These are phyloP conservation scores for Drosophila neutralis DNA, from an alignment of 2,888 invertebrate genomes.

Conservation along the genomic window DNA sequence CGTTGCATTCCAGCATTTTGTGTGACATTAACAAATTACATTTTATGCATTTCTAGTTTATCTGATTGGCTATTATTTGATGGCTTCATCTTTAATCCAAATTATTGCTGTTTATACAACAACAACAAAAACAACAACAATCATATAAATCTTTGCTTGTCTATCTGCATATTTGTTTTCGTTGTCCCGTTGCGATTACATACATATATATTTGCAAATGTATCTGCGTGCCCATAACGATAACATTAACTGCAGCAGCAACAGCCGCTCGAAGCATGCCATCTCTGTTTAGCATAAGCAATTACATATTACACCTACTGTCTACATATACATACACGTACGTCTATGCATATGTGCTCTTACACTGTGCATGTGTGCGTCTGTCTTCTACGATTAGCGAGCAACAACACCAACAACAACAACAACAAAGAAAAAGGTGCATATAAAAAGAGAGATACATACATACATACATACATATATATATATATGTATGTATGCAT, in stretches of 20 bases:
- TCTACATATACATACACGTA: conserved; percentile 5
- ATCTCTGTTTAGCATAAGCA: conserved; percentile 35
- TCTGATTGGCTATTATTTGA: conserved; percentile 2
- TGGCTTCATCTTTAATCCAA: conserved; percentile 8
- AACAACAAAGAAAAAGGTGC: conserved; percentile 39
- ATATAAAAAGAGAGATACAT: conserved; percentile 33
- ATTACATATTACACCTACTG: conserved; percentile 19
- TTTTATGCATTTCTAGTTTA: conserved; percentile 10
- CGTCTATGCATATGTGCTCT: conserved; percentile 26
- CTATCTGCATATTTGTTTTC: conserved; percentile 16
- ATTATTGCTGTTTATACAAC: neutral
- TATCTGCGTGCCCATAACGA: conserved; percentile 15
- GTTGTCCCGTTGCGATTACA: conserved; percentile 15
- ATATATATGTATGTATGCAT: neutral
- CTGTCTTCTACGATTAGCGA: conserved; percentile 7
- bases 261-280: conserved; percentile 32
- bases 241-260: conserved; percentile 11
- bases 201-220: conserved; percentile 8
- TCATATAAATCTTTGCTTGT: conserved; percentile 13
- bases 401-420: neutral
- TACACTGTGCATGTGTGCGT: conserved; percentile 34
- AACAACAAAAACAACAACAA: neutral
- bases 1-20: conserved; percentile 14
- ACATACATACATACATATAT: neutral
- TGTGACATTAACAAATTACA: conserved; percentile 11